Base-by-base conservation (phyloP, 2,888 invertebrate species). In the Leptinotarsa tumamoca region DNA sequence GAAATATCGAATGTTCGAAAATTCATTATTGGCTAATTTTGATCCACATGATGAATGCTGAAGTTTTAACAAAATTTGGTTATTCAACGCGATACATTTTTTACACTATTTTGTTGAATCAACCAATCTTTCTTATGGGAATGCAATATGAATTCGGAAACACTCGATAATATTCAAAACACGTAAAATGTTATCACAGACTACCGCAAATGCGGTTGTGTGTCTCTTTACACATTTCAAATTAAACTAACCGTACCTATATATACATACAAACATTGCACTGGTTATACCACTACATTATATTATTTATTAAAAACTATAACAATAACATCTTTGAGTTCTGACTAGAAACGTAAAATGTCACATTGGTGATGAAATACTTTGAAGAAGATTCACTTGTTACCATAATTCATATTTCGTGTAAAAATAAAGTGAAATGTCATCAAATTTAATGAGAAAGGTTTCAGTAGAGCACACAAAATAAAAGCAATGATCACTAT, bases 101-200 rank as follows among this genome's bases (percentile, higher is more conserved):
- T 43, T 10, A 10, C 43, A 43, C 43, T 43, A 43, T 43, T 43
- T 43, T 43, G 5, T 43, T 43, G 10, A 43, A 43, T 43, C 7
- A 54, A 18, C 54, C 54, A 54, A 54, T 54, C 18, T 54, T 18
- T 33, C 17, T 67, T 49, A n/a, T 4, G 33, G 33, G n/a, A 67
- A 17, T 13, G n/a, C 68, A 17, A 52, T 17, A 27, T 54, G n/a
- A n/a, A 13, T 52, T 69, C 33, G 5, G 56, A 21, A 69, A 74
- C 71, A 68, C 63, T 67, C 75, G 71, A 73, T 61, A 72, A 50
- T 79, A 79, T 82, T 82, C 78, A 83, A 84, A 84, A 84, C 80
- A 84, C 82, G 82, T 84, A 84, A 84, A 84, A 83, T 83, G 81
- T 85, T 87, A 87, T 87, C 87, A 87, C 87, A 87, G 87, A 83